Conservation (phyloP, 2,888 invertebrate species). For the Apotomis betuletana region DNA sequence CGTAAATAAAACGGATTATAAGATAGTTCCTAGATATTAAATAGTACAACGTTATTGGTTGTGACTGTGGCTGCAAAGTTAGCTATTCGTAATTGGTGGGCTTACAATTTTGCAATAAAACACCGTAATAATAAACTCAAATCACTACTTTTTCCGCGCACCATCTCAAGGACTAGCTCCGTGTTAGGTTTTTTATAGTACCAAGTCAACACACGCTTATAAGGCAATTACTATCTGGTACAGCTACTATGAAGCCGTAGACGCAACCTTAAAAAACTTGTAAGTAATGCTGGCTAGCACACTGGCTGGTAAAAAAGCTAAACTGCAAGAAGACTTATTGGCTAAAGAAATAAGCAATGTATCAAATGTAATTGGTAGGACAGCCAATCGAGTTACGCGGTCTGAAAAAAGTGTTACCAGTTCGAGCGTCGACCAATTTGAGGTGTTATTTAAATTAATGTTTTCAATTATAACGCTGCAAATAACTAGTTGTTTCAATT, state of each 20-base stretch:
- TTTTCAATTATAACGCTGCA: constrained; percentile 7
- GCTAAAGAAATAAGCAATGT: constrained; percentile 27
- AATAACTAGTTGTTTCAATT: neutral
- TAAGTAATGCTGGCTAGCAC: constrained; percentile 45
- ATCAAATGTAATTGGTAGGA: constrained; percentile 37
- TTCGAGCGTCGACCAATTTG: constrained; percentile 8
- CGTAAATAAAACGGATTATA: too few relatives aligned
- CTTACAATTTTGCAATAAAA: neutral
- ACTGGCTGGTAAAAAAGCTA: constrained; percentile 28
- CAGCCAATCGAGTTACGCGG: constrained; percentile 26
- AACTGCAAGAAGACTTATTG: constrained; percentile 18
- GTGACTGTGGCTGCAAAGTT: too few relatives aligned
- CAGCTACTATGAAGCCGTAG: constrained; percentile 64
- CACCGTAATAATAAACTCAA: constrained; percentile 13
- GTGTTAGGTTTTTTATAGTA: constrained; percentile 57
- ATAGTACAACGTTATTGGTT: too few relatives aligned
- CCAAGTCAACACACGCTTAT: constrained; percentile 51
- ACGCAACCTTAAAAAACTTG: constrained; percentile 55
- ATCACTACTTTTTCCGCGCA: constrained; percentile 24
- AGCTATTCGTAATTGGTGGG: too few relatives aligned
- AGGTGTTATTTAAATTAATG: constrained; percentile 32
- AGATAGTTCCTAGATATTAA: too few relatives aligned
- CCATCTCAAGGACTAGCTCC: constrained; percentile 36
- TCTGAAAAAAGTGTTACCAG: constrained; percentile 6
- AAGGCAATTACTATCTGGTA: constrained; percentile 64